A percentile compares a stretch with the other conserved stretches of the same genome.
Conservation (phyloP, 1,140 invertebrate genomes). For the Medauroidea extradentata region DNA sequence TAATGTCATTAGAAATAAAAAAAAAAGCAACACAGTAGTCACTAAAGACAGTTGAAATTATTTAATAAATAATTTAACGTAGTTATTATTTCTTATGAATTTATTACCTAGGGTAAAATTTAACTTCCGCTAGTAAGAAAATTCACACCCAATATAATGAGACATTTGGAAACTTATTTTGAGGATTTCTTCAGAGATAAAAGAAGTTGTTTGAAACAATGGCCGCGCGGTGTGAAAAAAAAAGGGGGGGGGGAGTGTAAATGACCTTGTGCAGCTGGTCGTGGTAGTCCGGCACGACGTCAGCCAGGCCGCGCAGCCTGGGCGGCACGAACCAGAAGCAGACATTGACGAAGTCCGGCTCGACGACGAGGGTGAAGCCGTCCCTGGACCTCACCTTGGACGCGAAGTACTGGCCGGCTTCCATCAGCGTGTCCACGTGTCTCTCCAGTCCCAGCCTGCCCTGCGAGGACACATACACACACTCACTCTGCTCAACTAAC, state of each 20-base stretch:
- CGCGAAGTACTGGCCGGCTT: constrained; percentile 42
- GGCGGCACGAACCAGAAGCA: constrained; percentile 68
- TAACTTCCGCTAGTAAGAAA: too few relatives aligned
- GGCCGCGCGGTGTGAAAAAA: too few relatives aligned
- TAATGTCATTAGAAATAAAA: too few relatives aligned
- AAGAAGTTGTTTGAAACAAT: too few relatives aligned
- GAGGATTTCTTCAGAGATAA: neutral
- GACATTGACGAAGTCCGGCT: constrained; percentile 62
- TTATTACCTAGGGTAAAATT: too few relatives aligned
- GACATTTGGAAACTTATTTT: neutral
- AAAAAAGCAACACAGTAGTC: too few relatives aligned
- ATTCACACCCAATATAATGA: too few relatives aligned
- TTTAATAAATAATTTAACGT: too few relatives aligned
- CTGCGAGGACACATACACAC: constrained; percentile 19
- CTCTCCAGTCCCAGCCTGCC: constrained; percentile 49
- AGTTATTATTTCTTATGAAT: too few relatives aligned
- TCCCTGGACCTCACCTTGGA: constrained; percentile 38
- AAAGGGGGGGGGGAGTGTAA: too few relatives aligned
- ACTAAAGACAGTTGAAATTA: too few relatives aligned
- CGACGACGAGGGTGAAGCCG: constrained; percentile 46
- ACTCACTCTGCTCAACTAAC: too few relatives aligned
- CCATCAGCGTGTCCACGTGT: constrained; percentile 53
- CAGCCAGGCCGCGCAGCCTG: constrained; percentile 44
- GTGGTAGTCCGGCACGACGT: constrained; percentile 42
- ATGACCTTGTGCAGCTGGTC: constrained; percentile 47